A percentile compares a stretch with the other conserved stretches of the same genome.
Conservation (phyloP, 35 echinoderm and acorn worm species). For the Stichopus chloronotus region DNA sequence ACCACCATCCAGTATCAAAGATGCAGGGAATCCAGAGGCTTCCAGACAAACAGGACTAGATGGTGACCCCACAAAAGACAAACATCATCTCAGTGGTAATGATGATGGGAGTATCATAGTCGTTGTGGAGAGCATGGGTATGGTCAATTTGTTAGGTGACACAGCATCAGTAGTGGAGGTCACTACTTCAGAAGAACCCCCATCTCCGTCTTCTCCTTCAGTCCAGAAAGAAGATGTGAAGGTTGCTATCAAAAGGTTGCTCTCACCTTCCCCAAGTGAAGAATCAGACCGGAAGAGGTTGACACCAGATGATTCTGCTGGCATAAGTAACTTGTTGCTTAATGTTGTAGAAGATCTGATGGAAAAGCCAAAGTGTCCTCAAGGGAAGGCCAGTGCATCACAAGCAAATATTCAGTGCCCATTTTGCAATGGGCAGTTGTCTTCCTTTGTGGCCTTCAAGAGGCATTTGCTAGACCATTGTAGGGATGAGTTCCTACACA, state of each 20-base stretch:
- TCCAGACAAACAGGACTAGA: no score
- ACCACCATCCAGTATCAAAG: neutral
- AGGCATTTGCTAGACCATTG: conserved; percentile 52
- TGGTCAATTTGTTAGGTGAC: conserved; percentile 19
- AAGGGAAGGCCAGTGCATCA: neutral
- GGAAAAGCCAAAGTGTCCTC: neutral
- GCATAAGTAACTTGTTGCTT: conserved; percentile 61
- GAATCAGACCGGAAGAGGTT: neutral
- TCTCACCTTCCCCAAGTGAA: neutral
- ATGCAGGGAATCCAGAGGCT: neutral
- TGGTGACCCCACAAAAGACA: neutral
- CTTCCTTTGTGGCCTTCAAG: conserved; percentile 14
- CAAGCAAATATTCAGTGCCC: neutral
- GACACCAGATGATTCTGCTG: conserved; percentile 8
- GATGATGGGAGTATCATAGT: conserved; percentile 32
- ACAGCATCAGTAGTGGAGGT: conserved; percentile 64
- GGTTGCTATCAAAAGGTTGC: conserved; percentile 7
- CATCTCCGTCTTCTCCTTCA: neutral
- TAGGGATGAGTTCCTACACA: neutral
- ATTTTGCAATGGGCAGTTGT: neutral
- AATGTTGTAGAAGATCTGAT: conserved; percentile 61
- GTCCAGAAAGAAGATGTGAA: neutral
- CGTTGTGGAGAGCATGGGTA: conserved; percentile 28
- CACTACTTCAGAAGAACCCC: conserved; percentile 31
- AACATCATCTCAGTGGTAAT: neutral